These are phyloP conservation scores for Stichopus chloronotus DNA, from an alignment of 35 echinoderm and acorn worm genomes.

Conservation along the genomic window DNA sequence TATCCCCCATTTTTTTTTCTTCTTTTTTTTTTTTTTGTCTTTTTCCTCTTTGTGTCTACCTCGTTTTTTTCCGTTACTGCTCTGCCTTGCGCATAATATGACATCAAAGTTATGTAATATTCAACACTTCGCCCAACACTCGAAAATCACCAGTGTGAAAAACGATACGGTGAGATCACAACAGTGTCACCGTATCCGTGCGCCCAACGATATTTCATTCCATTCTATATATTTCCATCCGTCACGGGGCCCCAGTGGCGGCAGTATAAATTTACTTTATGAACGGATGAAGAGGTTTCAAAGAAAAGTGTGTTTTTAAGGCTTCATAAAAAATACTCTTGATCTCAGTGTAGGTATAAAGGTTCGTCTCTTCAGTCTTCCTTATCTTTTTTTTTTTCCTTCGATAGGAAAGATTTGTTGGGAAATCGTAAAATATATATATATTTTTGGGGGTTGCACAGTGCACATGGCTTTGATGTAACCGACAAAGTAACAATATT, in stretches of 20 bases:
- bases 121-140: neutral
- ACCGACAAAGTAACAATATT: constrained; percentile 53
- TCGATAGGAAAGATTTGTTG: constrained; percentile 45
- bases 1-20: too few species aligned
- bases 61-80: too few species aligned
- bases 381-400: neutral
- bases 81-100: neutral
- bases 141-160: neutral
- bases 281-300: constrained; percentile 29
- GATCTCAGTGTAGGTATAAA: neutral
- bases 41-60: too few species aligned
- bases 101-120: constrained; percentile 34
- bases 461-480: neutral
- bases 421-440: constrained; percentile 53
- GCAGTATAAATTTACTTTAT: constrained; percentile 51
- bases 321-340: constrained; percentile 23
- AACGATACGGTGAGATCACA: constrained; percentile 5
- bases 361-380: neutral
- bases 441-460: neutral
- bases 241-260: constrained; percentile 22
- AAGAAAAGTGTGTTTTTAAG: constrained; percentile 53
- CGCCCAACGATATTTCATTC: constrained; percentile 25
- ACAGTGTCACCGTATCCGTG: constrained; percentile 16
- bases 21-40: too few species aligned
- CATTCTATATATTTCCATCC: constrained; percentile 12